Evolutionary conservation across 2,888 invertebrate genomes (phyloP).

Genomic region (Andrena marginata): DNA sequence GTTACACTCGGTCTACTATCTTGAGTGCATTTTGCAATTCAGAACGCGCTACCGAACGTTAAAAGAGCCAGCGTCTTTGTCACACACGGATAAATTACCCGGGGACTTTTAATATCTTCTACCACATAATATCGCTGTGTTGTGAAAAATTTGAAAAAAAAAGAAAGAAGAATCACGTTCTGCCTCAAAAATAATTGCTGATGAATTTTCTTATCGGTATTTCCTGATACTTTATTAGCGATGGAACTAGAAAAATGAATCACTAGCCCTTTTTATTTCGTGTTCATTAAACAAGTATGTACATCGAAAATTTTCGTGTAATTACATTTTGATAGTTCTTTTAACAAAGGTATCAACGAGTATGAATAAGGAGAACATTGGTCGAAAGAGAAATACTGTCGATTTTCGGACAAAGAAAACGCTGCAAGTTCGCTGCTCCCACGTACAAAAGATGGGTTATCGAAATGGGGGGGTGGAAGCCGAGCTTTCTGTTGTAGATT

Average conservation of each 20-base stretch:
- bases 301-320: no score
- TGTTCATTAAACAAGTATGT: no score
- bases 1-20: constrained; percentile 25
- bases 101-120: neutral
- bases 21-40: constrained; percentile 31
- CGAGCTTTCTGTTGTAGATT: constrained; percentile 36
- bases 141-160: no score
- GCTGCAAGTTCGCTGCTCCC: constrained; percentile 29
- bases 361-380: neutral
- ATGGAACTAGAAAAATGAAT: no score
- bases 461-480: constrained; percentile 15
- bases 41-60: neutral
- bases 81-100: neutral
- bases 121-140: neutral
- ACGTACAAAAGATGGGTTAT: constrained; percentile 29
- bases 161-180: no score
- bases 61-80: neutral
- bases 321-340: neutral
- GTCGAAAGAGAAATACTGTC: neutral
- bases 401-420: neutral
- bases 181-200: no score
- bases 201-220: no score
- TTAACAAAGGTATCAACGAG: neutral
- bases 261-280: no score
- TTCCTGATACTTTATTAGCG: no score